Evolutionary conservation across 2,888 invertebrate genomes (phyloP).

Genomic region (Cylindroiulus punctatus): DNA sequence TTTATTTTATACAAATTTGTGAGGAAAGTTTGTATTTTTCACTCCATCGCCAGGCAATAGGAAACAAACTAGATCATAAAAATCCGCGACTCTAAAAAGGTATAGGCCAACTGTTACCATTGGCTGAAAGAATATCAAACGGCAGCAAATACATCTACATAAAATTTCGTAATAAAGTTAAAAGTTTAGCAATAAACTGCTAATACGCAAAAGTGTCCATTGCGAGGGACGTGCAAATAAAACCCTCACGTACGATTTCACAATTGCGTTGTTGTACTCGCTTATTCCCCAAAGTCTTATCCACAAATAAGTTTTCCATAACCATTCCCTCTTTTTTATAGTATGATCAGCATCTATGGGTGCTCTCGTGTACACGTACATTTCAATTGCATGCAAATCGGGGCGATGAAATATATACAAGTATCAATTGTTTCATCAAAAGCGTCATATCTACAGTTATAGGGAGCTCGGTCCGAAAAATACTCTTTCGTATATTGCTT

Average conservation of each 20-base stretch:
- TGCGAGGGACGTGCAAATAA: not conserved
- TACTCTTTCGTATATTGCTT: not conserved
- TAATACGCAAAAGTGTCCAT: conserved; percentile 14
- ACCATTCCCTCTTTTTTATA: not conserved
- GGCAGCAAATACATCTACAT: conserved; percentile 2
- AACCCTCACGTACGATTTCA: conserved; percentile 31
- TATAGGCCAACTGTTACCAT: not conserved
- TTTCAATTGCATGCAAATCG: conserved; percentile 42
- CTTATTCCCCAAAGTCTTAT: conserved; percentile 28
- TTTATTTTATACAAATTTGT: not conserved
- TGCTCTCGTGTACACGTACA: conserved; percentile 2
- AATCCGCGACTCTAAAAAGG: conserved; percentile 30
- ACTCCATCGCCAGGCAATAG: not conserved
- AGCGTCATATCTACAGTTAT: not conserved
- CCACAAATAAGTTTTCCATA: conserved; percentile 36
- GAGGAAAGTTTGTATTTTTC: not conserved
- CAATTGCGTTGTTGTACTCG: not conserved
- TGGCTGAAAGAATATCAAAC: not conserved
- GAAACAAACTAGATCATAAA: conserved; percentile 13
- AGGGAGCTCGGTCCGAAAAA: conserved; percentile 12
- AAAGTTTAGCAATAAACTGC: conserved; percentile 42
- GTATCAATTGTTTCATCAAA: conserved; percentile 29
- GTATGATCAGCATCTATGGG: not conserved
- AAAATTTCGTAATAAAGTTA: conserved; percentile 19
- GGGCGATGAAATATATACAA: conserved; percentile 23